These are phyloP conservation scores for Myotis brandtii DNA, from an alignment of 2,113 vertebrate species.

Conservation along the genomic window DNA sequence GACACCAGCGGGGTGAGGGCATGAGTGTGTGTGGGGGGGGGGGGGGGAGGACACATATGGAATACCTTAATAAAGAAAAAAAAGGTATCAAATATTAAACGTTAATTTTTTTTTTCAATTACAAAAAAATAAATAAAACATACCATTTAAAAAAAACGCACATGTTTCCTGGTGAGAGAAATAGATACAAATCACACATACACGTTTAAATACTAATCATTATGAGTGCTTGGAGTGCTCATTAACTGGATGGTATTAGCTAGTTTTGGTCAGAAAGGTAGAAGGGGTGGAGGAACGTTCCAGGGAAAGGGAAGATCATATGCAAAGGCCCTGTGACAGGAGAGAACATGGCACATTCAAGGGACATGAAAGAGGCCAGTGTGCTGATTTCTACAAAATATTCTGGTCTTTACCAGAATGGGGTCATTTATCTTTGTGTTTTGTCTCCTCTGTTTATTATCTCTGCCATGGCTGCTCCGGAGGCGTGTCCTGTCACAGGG, in stretches of 20 bases:
- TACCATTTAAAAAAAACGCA: neutral
- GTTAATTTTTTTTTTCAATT: no score
- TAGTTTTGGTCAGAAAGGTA: neutral
- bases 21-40: no score
- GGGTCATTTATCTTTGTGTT: neutral
- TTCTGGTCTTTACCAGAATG: neutral
- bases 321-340: neutral
- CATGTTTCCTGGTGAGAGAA: neutral
- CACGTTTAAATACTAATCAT: neutral
- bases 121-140: no score
- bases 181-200: neutral
- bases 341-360: neutral
- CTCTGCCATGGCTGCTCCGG: neutral
- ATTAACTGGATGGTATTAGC: neutral
- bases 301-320: neutral
- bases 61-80: no score
- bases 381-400: neutral
- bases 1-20: no score
- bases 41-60: no score
- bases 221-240: neutral
- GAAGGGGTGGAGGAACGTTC: neutral
- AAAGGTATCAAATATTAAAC: no score
- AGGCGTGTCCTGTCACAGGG: neutral
- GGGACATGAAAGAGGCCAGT: neutral
- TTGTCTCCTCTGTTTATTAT: neutral